phyloP scores from a whole-genome alignment of 2,113 vertebrate species.

The Colossoma macropomum region DNA sequence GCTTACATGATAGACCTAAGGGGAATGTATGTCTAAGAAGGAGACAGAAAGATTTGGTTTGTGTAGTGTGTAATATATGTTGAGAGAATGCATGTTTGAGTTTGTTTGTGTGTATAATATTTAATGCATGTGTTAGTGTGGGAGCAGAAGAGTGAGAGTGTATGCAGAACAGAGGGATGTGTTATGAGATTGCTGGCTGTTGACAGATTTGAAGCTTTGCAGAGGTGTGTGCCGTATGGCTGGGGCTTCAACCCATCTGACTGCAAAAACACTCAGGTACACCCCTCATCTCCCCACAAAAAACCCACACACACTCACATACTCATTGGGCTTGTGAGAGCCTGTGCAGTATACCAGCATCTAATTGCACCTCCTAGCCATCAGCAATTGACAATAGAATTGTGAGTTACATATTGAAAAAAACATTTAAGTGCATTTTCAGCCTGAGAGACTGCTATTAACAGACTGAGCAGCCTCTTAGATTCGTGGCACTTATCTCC shows the following conservation, averaged over 20 bases:
- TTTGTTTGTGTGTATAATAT: constrained; percentile 6
- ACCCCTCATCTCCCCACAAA: background rate
- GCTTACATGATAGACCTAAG: background rate
- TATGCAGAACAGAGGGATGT: constrained; percentile 1
- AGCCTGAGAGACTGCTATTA: no score
- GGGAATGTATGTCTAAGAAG: constrained; percentile 1
- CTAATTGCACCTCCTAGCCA: no score
- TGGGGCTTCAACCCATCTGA: background rate
- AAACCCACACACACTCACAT: background rate
- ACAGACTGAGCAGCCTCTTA: no score
- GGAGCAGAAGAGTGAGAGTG: constrained; percentile 33
- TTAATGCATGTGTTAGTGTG: constrained; percentile 36
- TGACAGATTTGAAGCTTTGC: constrained; percentile 26
- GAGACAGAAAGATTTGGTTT: background rate
- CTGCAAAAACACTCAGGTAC: background rate
- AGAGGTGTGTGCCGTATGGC: background rate
- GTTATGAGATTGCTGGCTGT: constrained; percentile 25
- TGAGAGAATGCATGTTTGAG: background rate
- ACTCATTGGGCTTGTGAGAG: no score
- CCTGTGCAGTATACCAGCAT: no score
- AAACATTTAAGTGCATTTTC: no score
- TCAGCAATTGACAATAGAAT: no score
- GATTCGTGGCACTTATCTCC: no score
- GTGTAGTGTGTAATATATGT: constrained; percentile 24
- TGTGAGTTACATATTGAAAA: no score